Conservation (phyloP, 2,797 vertebrate species). For the Protonibea diacanthus region DNA sequence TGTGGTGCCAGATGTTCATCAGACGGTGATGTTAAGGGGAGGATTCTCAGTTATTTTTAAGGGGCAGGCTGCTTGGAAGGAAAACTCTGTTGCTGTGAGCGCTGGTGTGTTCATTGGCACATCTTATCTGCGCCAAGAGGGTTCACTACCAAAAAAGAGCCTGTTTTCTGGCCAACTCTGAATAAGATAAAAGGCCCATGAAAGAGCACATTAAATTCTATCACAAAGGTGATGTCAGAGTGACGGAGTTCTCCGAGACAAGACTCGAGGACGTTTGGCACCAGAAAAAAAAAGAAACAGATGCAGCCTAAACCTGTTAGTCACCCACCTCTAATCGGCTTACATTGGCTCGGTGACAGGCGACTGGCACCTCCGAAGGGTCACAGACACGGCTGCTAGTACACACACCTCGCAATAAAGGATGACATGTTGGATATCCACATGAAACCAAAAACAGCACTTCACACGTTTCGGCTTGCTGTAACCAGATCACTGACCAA, state of each 20-base stretch:
- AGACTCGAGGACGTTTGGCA: conserved; percentile 74
- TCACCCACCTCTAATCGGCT: conserved; percentile 87
- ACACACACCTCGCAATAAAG: conserved; percentile 57
- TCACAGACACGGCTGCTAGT: conserved; percentile 74
- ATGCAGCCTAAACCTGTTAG: conserved; percentile 86
- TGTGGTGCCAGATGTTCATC: conserved; percentile 78
- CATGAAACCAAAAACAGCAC: conserved; percentile 69
- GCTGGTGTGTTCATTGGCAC: conserved; percentile 35
- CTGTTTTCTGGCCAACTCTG: conserved; percentile 21
- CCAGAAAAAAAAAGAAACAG: conserved; percentile 79
- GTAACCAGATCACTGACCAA: conserved; percentile 36
- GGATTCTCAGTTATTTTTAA: conserved; percentile 52
- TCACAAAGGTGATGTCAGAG: conserved; percentile 74
- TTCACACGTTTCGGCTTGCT: conserved; percentile 58
- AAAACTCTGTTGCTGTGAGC: conserved; percentile 44
- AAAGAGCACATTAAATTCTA: conserved; percentile 67
- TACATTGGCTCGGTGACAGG: conserved; percentile 83
- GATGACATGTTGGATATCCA: conserved; percentile 79
- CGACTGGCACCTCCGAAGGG: conserved; percentile 81
- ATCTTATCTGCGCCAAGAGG: conserved; percentile 53
- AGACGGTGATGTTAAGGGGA: conserved; percentile 56
- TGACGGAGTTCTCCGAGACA: conserved; percentile 66
- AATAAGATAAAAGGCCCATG: conserved; percentile 56
- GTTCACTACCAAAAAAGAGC: conserved; percentile 20
- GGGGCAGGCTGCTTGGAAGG: conserved; percentile 52